These are phyloP conservation scores for Struthio camelus DNA, from an alignment of 2,113 vertebrate species.

Conservation along the genomic window DNA sequence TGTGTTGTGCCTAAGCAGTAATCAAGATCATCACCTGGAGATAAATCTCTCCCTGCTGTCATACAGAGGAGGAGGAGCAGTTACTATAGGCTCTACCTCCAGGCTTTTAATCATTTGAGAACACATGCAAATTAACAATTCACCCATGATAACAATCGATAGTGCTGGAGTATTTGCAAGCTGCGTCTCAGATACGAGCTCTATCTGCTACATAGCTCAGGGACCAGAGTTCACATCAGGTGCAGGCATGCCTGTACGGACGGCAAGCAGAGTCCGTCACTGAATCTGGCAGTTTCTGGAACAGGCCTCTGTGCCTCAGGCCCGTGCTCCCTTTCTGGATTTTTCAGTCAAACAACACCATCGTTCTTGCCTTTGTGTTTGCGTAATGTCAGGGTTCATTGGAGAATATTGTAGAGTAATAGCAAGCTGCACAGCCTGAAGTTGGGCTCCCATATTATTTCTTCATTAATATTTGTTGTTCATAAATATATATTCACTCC, in stretches of 20 bases:
- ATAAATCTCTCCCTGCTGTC: constrained; percentile 11
- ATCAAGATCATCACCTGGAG: constrained; percentile 44
- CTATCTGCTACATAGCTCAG: neutral
- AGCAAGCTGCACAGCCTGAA: neutral
- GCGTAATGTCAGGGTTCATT: neutral
- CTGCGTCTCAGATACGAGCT: accelerated
- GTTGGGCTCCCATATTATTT: neutral
- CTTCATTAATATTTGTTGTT: constrained; percentile 45
- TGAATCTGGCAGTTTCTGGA: neutral
- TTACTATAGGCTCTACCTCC: neutral
- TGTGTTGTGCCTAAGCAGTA: neutral
- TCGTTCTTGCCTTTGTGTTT: neutral
- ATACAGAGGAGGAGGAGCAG: neutral
- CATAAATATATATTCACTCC: neutral
- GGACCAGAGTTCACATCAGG: accelerated
- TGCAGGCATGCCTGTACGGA: neutral
- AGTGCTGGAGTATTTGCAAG: neutral
- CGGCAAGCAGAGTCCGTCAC: accelerated
- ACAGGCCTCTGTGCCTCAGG: neutral
- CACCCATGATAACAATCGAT: neutral
- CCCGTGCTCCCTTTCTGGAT: neutral
- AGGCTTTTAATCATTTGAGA: neutral
- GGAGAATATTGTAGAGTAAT: neutral
- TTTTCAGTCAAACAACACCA: neutral
- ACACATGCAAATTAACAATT: neutral